Evolutionary conservation across 1,140 invertebrate species (phyloP), one percentile per base, ranked within the genome.

Genomic region (Cotesia chilonis): DNA sequence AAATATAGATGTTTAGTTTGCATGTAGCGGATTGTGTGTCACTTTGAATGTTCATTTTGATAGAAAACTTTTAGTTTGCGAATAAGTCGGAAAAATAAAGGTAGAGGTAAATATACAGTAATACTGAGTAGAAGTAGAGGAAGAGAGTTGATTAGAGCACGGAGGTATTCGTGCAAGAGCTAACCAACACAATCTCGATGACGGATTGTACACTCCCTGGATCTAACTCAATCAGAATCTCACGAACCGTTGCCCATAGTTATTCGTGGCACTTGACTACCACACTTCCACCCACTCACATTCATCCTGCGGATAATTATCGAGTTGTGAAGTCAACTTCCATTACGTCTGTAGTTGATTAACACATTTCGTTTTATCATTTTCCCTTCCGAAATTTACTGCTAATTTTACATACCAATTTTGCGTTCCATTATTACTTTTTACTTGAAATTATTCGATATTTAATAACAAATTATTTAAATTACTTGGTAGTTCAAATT

Each of bases 211-310:
- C 73, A 76, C 61, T 60, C 37, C 61, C 35, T 38, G 66, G 35
- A 17, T 47, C 68, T 78, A 80, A 78, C 79, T 75, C 81, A 81
- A 82, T 80, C 77, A 79, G 77, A 80, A 81, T 72, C 75, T 80
- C 71, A 68, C 74, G 77, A 82, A 81, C 78, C 78, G 75, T 77
- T 78, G 77, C 75, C 59, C 55, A 57, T 66, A 36, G 65, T 73
- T 73, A 73, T 73, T 59, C 68, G 17, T 47, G 28, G 12, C 54
- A 71, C 74, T 69, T 78, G 71, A 10, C 72, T 41, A 36, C 37
- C n/a, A n/a, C 63, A 41, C 35, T 65, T 37, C 9, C 12, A 10
- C 38, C 28, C 60, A 37, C 20, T 10, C 3, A 12, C 60, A 63
- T 12, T 38, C 5, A 41, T 12, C 38, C 41, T 47, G 10, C 41